These are phyloP conservation scores for Branchipolynoe longqiensis DNA, from an alignment of 2,888 invertebrate species.

Conservation along the genomic window DNA sequence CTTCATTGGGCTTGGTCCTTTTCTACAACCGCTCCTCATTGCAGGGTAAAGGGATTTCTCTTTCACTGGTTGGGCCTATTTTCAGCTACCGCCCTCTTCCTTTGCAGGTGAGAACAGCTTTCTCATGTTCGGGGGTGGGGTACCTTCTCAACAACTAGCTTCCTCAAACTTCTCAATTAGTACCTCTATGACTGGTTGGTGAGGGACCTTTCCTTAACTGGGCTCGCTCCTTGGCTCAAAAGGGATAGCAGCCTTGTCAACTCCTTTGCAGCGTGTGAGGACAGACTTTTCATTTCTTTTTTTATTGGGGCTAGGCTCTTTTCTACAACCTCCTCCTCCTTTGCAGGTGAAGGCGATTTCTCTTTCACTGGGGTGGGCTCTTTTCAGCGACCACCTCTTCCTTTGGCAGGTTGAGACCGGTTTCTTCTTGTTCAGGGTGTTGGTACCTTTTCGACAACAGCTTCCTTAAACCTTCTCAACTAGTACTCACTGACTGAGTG, in stretches of 20 bases:
- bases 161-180: neutral
- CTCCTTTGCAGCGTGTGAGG: neutral
- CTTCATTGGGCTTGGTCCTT: neutral
- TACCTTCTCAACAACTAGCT: neutral
- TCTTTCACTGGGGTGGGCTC: constrained; percentile 19
- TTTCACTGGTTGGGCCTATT: neutral
- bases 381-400: neutral
- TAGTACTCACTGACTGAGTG: neutral
- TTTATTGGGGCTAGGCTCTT: constrained; percentile 59
- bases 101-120: neutral
- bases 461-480: neutral
- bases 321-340: neutral
- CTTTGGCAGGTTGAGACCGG: neutral
- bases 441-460: neutral
- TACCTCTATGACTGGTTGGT: constrained; percentile 11
- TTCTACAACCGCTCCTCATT: constrained; percentile 6
- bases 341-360: constrained; percentile 12
- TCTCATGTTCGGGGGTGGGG: neutral
- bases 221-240: neutral
- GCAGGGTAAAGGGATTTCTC: constrained; percentile 27
- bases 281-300: neutral
- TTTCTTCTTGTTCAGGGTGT: neutral
- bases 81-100: neutral
- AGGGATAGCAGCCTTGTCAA: no score
- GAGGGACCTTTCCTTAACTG: constrained; percentile 29